Evolutionary conservation across 1,140 invertebrate genomes (phyloP).

Genomic region (Dendroctonus ponderosae): DNA sequence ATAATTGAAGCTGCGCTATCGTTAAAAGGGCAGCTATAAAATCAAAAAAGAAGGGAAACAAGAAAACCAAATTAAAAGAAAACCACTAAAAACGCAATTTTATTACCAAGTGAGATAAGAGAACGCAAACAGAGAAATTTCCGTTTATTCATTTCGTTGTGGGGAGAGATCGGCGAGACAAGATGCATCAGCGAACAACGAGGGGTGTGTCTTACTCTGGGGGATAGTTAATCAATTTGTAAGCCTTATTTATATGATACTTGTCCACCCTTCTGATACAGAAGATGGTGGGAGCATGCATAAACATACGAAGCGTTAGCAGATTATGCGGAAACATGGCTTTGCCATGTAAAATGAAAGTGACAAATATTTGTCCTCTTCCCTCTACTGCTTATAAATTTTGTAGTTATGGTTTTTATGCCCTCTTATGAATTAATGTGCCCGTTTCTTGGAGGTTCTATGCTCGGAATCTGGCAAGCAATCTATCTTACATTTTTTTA

Average conservation of each 20-base stretch:
- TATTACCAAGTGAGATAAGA: constrained; percentile 25
- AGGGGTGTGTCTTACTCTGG: constrained; percentile 15
- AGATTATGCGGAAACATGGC: constrained; percentile 31
- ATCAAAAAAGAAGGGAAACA: constrained; percentile 22
- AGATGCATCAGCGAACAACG: constrained; percentile 19
- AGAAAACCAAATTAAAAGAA: constrained; percentile 26
- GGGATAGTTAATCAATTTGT: constrained; percentile 32
- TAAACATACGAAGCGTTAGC: constrained; percentile 15
- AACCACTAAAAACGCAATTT: constrained; percentile 32
- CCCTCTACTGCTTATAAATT: constrained; percentile 25
- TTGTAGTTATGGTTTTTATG: constrained; percentile 25
- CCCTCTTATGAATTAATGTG: constrained; percentile 23
- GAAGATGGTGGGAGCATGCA: constrained; percentile 15
- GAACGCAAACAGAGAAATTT: constrained; percentile 21
- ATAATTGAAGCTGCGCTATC: constrained; percentile 12
- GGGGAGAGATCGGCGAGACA: constrained; percentile 13
- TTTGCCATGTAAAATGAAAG: constrained; percentile 26
- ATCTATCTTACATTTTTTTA: constrained; percentile 13
- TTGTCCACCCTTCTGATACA: constrained; percentile 30
- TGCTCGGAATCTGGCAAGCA: neutral
- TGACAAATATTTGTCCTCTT: constrained; percentile 27
- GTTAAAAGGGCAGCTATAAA: constrained; percentile 22
- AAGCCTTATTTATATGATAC: constrained; percentile 33
- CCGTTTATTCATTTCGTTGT: constrained; percentile 10
- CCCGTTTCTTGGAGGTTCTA: neutral